phyloP scores from a whole-genome alignment of 2,113 vertebrate species.

The Gobiocypris rarus region DNA sequence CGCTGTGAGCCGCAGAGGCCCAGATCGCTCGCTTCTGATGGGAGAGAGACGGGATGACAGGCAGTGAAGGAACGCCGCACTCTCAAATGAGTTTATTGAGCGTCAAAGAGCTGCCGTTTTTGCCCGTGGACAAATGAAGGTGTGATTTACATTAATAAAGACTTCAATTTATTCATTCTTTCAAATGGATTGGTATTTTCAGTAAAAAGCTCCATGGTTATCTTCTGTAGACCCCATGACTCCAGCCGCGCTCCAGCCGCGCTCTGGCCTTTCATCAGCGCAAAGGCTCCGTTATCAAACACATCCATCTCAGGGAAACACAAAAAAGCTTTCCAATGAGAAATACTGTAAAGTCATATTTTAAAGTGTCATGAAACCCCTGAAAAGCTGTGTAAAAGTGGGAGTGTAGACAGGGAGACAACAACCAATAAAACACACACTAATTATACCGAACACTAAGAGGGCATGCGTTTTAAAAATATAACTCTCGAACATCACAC shows the following conservation, averaged over 20 bases:
- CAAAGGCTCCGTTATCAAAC: too few species aligned
- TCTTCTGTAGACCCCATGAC: background rate
- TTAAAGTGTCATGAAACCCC: background rate
- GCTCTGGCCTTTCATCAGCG: too few species aligned
- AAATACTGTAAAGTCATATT: background rate
- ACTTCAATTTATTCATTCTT: background rate
- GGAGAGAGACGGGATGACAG: slow-evolving; percentile 32
- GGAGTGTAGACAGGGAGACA: too few species aligned
- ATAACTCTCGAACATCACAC: too few species aligned
- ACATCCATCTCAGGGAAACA: background rate
- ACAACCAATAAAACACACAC: too few species aligned
- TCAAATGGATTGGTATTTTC: background rate
- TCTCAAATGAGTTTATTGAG: slow-evolving; percentile 37
- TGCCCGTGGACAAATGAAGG: slow-evolving; percentile 36
- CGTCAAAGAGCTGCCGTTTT: slow-evolving; percentile 34
- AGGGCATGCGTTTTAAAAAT: too few species aligned
- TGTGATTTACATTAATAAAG: slow-evolving; percentile 37
- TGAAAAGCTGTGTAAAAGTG: too few species aligned
- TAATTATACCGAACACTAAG: too few species aligned
- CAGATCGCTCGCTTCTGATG: background rate
- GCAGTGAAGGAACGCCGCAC: slow-evolving; percentile 10
- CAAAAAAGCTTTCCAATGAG: background rate
- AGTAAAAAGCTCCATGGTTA: background rate
- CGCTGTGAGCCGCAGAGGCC: slow-evolving; percentile 24
- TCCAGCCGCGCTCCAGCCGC: background rate